These are phyloP conservation scores for Epiblema foenella DNA, from an alignment of 2,888 invertebrate genomes.

Conservation along the genomic window DNA sequence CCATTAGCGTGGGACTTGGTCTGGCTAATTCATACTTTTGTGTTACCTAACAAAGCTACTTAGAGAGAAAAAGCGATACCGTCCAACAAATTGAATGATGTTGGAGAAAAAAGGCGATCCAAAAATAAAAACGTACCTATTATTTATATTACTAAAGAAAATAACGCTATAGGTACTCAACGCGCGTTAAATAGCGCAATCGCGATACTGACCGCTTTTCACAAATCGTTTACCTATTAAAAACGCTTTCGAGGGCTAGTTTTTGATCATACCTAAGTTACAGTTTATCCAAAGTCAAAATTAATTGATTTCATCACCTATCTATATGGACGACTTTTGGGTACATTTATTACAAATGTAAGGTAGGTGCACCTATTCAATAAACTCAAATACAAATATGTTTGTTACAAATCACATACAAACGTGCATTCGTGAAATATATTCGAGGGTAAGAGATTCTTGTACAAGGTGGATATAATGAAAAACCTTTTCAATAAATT, in stretches of 20 bases:
- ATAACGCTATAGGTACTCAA: too few species aligned
- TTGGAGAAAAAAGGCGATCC: neutral
- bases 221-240: neutral
- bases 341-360: constrained; percentile 35
- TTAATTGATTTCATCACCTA: constrained; percentile 28
- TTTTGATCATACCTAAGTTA: too few species aligned
- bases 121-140: neutral
- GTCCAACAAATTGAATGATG: neutral
- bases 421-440: constrained; percentile 22
- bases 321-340: constrained; percentile 45
- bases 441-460: constrained; percentile 26
- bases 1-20: neutral
- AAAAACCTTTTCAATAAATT: neutral
- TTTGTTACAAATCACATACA: constrained; percentile 28
- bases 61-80: neutral
- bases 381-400: constrained; percentile 24
- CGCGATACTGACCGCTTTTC: too few species aligned
- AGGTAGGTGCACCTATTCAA: constrained; percentile 15
- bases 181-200: too few species aligned
- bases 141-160: too few species aligned
- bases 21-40: neutral
- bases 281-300: neutral
- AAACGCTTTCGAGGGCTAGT: neutral
- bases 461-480: constrained; percentile 7
- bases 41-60: neutral